Conservation (phyloP, 2,797 vertebrate species). For the Steatocranus sp. region DNA sequence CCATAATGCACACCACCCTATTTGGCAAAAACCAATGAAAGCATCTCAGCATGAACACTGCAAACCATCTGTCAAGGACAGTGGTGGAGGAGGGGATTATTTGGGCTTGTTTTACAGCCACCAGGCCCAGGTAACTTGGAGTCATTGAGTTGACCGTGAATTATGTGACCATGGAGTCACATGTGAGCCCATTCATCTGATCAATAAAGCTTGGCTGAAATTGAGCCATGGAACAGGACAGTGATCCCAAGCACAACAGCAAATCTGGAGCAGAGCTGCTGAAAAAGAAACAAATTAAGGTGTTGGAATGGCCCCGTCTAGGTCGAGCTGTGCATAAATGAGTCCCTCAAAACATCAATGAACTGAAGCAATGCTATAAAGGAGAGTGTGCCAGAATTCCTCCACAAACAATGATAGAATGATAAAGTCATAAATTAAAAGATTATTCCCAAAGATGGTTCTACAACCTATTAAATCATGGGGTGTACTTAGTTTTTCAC, state of each 20-base stretch:
- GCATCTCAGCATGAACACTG: not conserved
- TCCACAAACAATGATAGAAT: not conserved
- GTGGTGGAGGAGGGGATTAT: not conserved
- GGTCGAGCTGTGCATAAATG: not conserved
- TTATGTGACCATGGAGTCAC: not conserved
- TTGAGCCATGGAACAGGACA: not conserved
- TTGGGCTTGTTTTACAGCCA: not conserved
- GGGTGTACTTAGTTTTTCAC: too few relatives aligned
- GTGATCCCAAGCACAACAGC: not conserved
- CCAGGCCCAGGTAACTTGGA: not conserved
- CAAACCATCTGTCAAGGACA: fast-evolving
- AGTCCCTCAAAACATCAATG: not conserved
- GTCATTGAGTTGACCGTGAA: not conserved
- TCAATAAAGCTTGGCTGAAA: not conserved
- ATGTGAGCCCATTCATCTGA: not conserved
- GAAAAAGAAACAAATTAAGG: too few relatives aligned
- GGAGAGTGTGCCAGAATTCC: not conserved
- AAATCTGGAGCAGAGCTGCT: not conserved
- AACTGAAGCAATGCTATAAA: not conserved
- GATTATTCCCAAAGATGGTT: not conserved
- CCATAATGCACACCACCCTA: fast-evolving
- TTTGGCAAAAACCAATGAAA: not conserved
- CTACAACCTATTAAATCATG: not conserved
- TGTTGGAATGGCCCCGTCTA: too few relatives aligned
- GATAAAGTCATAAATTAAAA: not conserved